phyloP scores from a whole-genome alignment of 2,797 vertebrate species.

The Bucorvus abyssinicus region DNA sequence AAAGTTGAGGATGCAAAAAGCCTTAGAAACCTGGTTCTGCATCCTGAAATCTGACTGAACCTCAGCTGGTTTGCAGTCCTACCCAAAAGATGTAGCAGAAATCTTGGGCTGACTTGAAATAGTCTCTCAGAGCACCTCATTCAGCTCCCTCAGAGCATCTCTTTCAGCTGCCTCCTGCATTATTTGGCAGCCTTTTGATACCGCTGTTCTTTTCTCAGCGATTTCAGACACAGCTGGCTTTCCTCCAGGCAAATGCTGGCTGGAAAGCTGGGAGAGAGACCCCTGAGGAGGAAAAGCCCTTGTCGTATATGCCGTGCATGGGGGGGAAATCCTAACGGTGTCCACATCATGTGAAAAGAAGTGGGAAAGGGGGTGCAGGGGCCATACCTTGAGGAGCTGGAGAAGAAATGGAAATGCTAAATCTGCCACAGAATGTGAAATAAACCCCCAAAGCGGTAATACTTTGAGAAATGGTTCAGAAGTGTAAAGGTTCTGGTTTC shows the following conservation, averaged over 20 bases:
- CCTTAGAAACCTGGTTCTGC: not conserved
- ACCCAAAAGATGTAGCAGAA: not conserved
- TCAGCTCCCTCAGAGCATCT: not conserved
- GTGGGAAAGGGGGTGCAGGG: not conserved
- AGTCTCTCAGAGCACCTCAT: not conserved
- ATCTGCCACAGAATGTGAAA: not conserved
- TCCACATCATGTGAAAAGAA: not conserved
- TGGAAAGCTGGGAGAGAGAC: not conserved
- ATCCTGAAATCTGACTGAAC: not conserved
- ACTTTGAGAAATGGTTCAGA: not conserved
- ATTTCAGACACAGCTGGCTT: conserved; percentile 26
- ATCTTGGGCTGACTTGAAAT: not conserved
- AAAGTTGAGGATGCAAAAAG: not conserved
- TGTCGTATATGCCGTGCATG: not conserved
- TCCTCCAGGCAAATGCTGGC: conserved; percentile 5
- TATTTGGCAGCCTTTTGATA: conserved; percentile 22
- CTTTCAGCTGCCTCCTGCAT: not conserved
- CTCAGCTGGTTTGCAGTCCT: not conserved
- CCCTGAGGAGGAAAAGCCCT: not conserved
- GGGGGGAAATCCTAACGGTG: not conserved
- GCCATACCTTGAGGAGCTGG: not conserved
- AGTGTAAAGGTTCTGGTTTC: conserved; percentile 15
- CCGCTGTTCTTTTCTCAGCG: not conserved
- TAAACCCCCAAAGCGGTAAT: not conserved
- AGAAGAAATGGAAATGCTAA: not conserved